phyloP scores from a whole-genome alignment of 2,797 vertebrate genomes.

The Pseudochirops cupreus region DNA sequence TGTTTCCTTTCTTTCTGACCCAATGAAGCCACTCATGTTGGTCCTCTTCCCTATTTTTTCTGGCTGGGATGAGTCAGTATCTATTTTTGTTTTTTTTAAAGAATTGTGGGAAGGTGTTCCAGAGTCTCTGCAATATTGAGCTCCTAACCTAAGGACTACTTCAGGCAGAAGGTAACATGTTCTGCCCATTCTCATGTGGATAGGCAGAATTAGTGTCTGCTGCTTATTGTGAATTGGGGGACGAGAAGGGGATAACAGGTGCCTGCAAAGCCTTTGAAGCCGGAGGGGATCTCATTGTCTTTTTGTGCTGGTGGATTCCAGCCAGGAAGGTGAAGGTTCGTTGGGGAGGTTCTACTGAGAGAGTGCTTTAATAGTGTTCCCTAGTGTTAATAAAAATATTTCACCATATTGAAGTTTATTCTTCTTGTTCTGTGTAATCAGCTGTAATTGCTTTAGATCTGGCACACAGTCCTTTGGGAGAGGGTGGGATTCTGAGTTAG shows the following conservation, averaged over 20 bases:
- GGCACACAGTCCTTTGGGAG: not conserved
- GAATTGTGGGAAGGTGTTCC: not conserved
- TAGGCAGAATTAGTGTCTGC: not conserved
- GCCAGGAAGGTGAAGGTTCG: not conserved
- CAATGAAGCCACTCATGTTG: not conserved
- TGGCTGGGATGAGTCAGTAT: not conserved
- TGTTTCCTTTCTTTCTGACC: not conserved
- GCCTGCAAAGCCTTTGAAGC: too few relatives aligned
- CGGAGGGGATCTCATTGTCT: too few relatives aligned
- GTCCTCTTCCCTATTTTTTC: not conserved
- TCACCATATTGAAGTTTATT: not conserved
- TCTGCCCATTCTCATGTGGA: too few relatives aligned
- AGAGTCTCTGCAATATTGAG: not conserved
- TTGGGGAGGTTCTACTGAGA: not conserved
- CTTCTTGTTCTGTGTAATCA: not conserved
- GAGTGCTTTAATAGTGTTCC: not conserved
- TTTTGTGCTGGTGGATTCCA: not conserved
- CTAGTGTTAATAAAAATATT: not conserved
- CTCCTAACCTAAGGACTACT: not conserved
- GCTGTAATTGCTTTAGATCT: not conserved
- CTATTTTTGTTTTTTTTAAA: not conserved
- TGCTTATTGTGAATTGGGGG: not conserved
- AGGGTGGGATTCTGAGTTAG: not conserved
- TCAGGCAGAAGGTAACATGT: not conserved
- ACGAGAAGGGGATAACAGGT: too few relatives aligned